These are phyloP conservation scores for Melanargia galathea DNA, from an alignment of 2,888 invertebrate species.

Conservation along the genomic window DNA sequence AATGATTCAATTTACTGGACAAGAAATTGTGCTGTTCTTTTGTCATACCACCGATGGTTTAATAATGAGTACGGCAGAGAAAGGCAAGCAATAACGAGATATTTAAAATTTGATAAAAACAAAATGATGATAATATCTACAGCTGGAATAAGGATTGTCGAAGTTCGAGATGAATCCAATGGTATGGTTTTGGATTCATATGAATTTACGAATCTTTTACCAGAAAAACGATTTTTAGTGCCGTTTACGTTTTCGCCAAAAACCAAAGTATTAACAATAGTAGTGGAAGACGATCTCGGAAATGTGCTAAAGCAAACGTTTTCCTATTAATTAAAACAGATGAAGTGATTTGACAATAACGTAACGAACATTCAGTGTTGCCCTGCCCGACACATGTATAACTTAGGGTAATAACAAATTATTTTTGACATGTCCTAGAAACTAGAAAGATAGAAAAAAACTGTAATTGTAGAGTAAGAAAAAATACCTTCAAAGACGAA, in stretches of 20 bases:
- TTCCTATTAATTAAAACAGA: slow-evolving; percentile 73
- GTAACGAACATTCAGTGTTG: slow-evolving; percentile 19
- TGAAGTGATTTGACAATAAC: slow-evolving; percentile 10
- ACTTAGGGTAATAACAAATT: slow-evolving; percentile 1
- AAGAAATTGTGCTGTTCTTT: slow-evolving; percentile 84
- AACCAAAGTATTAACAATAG: slow-evolving; percentile 79
- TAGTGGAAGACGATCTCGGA: slow-evolving; percentile 86
- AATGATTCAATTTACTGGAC: slow-evolving; percentile 84
- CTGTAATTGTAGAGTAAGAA: slow-evolving; percentile 1
- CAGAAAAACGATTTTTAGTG: slow-evolving; percentile 82
- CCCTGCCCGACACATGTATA: neutral
- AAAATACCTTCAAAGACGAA: neutral
- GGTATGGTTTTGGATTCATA: slow-evolving; percentile 84
- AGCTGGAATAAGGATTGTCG: slow-evolving; percentile 85
- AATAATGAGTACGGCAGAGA: slow-evolving; percentile 80
- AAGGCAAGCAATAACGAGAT: slow-evolving; percentile 78
- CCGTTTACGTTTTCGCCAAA: slow-evolving; percentile 78
- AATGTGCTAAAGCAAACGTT: slow-evolving; percentile 85
- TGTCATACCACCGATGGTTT: slow-evolving; percentile 85
- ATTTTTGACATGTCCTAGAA: slow-evolving; percentile 15
- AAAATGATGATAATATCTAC: slow-evolving; percentile 84
- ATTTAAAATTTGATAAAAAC: slow-evolving; percentile 79
- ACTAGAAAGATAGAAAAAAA: neutral
- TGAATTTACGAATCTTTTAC: slow-evolving; percentile 82
- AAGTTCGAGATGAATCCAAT: slow-evolving; percentile 83